Conservation (phyloP, 37 sponge, comb jelly and placozoan species). For the Axinella damicornis region DNA sequence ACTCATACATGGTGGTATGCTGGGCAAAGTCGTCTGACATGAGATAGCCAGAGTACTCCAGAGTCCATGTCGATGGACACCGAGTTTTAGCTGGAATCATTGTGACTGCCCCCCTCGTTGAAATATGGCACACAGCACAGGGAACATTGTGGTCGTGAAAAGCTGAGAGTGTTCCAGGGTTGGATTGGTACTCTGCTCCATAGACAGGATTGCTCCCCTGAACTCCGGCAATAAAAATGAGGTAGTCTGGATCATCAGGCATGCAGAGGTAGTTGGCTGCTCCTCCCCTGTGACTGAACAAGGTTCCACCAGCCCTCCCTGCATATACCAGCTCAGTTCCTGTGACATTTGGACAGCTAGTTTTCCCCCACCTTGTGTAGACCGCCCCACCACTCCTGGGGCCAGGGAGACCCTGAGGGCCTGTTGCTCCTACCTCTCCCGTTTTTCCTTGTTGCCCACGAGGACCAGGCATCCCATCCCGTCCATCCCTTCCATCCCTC, state of each 20-base stretch:
- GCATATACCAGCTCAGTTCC: conserved; percentile 42
- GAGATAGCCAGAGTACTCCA: conserved; percentile 54
- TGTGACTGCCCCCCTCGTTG: background rate
- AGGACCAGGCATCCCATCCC: conserved; percentile 21
- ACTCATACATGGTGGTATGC: conserved; percentile 7
- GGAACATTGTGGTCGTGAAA: conserved; percentile 22
- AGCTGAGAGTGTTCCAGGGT: background rate
- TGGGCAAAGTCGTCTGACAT: background rate
- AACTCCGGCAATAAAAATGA: conserved; percentile 9
- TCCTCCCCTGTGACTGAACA: conserved; percentile 12
- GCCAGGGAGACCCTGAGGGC: conserved; percentile 36
- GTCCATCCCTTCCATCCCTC: conserved; percentile 51
- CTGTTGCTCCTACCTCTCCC: background rate
- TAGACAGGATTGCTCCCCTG: conserved; percentile 20
- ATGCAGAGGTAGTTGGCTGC: conserved; percentile 51
- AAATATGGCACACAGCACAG: conserved; percentile 51
- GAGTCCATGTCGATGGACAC: conserved; percentile 29
- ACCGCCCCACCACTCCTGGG: conserved; percentile 6
- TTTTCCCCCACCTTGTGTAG: conserved; percentile 41
- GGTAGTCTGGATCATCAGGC: conserved; percentile 51
- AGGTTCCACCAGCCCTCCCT: conserved; percentile 19
- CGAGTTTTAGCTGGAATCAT: conserved; percentile 32
- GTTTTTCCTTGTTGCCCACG: background rate
- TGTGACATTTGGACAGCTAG: conserved; percentile 20
- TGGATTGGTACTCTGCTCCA: conserved; percentile 50